phyloP scores from a whole-genome alignment of 2,797 vertebrate genomes.

The Brotula barbata region DNA sequence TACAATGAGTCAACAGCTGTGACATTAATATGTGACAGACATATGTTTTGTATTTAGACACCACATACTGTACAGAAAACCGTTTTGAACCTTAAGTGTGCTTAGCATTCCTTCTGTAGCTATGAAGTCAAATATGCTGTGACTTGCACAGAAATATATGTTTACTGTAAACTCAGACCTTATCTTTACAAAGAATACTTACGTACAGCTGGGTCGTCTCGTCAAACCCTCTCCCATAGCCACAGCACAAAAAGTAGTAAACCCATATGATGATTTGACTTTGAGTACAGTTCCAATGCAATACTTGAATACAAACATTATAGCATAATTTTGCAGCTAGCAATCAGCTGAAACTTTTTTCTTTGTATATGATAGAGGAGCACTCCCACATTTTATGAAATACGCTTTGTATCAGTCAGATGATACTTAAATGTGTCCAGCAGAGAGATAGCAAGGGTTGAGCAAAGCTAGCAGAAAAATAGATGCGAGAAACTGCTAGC shows the following conservation, averaged over 20 bases:
- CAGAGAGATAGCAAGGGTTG: too few relatives aligned
- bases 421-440: too few relatives aligned
- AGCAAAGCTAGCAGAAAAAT: too few relatives aligned
- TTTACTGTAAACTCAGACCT: slow-evolving; percentile 58
- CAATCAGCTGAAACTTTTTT: slow-evolving; percentile 1
- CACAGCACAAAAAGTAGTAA: slow-evolving; percentile 43
- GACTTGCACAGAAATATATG: slow-evolving; percentile 73
- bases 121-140: slow-evolving; percentile 70
- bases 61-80: slow-evolving; percentile 67
- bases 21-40: slow-evolving; percentile 55
- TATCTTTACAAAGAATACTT: slow-evolving; percentile 42
- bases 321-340: slow-evolving; percentile 15
- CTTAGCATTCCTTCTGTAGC: slow-evolving; percentile 80
- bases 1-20: slow-evolving; percentile 52
- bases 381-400: neutral
- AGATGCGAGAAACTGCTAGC: too few relatives aligned
- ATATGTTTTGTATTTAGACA: slow-evolving; percentile 70
- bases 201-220: slow-evolving; percentile 21
- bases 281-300: slow-evolving; percentile 17
- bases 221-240: slow-evolving; percentile 16
- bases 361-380: neutral
- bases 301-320: slow-evolving; percentile 15
- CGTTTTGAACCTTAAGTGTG: slow-evolving; percentile 83
- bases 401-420: slow-evolving; percentile 2
- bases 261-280: slow-evolving; percentile 4